Evolutionary conservation across 37 sponge, comb jelly and placozoan genomes (phyloP).

Genomic region (Crambe crambe): DNA sequence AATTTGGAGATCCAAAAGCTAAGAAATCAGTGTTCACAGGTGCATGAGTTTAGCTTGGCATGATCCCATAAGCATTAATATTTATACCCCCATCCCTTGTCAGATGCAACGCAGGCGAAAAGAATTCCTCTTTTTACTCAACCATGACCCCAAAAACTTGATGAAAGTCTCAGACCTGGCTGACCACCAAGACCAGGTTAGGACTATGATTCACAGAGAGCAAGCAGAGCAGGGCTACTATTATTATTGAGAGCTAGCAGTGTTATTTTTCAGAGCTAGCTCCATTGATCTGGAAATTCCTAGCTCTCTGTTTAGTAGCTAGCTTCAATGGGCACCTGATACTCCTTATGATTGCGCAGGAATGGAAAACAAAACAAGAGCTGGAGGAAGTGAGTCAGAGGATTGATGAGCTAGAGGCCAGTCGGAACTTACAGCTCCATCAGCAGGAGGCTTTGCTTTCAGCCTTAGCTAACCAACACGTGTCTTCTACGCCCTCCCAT

Average conservation of each 20-base stretch:
- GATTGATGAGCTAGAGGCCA: constrained; percentile 22
- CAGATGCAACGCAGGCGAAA: constrained; percentile 27
- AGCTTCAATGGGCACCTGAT: no score
- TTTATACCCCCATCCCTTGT: not conserved
- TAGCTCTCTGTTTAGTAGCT: no score
- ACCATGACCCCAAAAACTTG: not conserved
- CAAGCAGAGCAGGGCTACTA: no score
- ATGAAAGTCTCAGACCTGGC: no score
- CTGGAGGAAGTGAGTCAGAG: not conserved
- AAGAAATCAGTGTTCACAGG: constrained; percentile 13
- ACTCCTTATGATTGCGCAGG: no score
- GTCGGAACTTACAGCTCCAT: not conserved
- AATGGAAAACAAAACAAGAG: constrained; percentile 4
- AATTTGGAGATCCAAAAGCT: constrained; percentile 40
- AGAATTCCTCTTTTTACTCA: constrained; percentile 37
- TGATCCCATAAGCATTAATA: not conserved
- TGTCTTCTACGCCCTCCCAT: no score
- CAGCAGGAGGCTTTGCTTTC: constrained; percentile 9
- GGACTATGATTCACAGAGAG: no score
- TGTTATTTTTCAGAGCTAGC: no score
- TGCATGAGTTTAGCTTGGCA: not conserved
- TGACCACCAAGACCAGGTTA: no score
- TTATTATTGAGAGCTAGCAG: no score
- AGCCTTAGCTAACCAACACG: not conserved
- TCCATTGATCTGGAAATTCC: no score